Percentiles rank a stretch among this genome's conserved stretches.
Conservation (phyloP, 2,113 vertebrate genomes). For the Poeciliopsis prolifica region DNA sequence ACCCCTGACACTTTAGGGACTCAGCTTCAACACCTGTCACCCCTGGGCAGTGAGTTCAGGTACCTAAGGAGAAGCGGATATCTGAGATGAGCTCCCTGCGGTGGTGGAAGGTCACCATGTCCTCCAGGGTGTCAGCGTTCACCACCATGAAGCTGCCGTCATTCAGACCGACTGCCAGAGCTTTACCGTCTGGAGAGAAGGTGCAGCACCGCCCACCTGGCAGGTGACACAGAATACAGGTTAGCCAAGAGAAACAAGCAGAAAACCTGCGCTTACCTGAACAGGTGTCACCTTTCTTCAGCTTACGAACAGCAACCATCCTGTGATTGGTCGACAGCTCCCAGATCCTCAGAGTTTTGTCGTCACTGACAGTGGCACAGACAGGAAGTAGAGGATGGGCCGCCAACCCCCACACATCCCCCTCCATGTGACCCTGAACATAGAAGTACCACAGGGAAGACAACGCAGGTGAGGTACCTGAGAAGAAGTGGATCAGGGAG, state of each 20-base stretch:
- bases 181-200: constrained; percentile 97
- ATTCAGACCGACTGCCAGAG: constrained; percentile 93
- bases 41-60: constrained; percentile 9
- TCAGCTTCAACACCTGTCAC: neutral
- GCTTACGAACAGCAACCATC: constrained; percentile 97
- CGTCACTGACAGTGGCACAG: constrained; percentile 94
- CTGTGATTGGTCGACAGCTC: constrained; percentile 95
- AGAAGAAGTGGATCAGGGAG: neutral
- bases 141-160: constrained; percentile 98
- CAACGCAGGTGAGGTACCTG: too few species aligned
- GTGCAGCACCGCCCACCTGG: constrained; percentile 94
- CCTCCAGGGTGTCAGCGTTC: constrained; percentile 96
- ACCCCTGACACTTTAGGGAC: constrained; percentile 1
- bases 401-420: constrained; percentile 96
- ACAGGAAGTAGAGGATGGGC: constrained; percentile 93
- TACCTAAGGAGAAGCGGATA: constrained; percentile 96
- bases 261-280: neutral
- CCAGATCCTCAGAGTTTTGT: constrained; percentile 95
- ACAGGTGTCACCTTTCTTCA: constrained; percentile 89
- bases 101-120: constrained; percentile 98
- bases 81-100: constrained; percentile 96
- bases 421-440: constrained; percentile 94
- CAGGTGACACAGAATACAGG: neutral
- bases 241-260: neutral
- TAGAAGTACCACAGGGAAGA: constrained; percentile 6